phyloP scores from a whole-genome alignment of 2,888 invertebrate genomes.

The Standfussiana lucernea region DNA sequence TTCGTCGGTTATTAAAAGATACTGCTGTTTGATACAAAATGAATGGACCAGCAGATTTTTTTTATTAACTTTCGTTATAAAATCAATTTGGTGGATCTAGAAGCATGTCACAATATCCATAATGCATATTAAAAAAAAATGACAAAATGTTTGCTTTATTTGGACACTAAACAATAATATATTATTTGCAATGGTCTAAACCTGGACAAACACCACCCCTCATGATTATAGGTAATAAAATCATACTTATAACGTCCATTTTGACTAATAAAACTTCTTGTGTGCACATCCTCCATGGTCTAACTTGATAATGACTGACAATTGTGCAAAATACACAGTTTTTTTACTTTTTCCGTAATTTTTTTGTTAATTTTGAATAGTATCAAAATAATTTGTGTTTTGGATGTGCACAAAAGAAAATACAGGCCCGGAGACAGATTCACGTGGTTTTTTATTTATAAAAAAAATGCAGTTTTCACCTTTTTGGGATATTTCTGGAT shows the following conservation, averaged over 20 bases:
- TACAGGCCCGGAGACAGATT: slow-evolving; percentile 34
- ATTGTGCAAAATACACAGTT: neutral
- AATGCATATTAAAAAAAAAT: neutral
- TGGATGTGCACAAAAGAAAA: slow-evolving; percentile 33
- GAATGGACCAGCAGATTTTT: neutral
- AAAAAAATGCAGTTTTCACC: neutral
- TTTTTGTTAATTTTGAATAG: neutral
- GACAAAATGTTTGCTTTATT: slow-evolving; percentile 21
- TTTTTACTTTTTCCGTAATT: neutral
- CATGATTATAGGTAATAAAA: slow-evolving; percentile 56
- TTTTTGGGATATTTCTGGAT: slow-evolving; percentile 30
- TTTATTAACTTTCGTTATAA: too few relatives aligned
- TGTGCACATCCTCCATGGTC: slow-evolving; percentile 34
- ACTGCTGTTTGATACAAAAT: neutral
- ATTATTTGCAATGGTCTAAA: slow-evolving; percentile 32
- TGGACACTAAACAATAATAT: slow-evolving; percentile 48
- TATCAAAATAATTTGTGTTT: neutral
- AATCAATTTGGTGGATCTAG: neutral
- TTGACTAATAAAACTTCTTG: slow-evolving; percentile 30
- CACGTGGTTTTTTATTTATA: slow-evolving; percentile 36
- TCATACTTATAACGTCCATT: slow-evolving; percentile 53
- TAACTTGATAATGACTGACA: neutral
- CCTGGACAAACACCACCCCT: slow-evolving; percentile 47
- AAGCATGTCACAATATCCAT: neutral
- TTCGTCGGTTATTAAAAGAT: neutral